Percentiles rank a stretch among this genome's conserved stretches.
These are phyloP conservation scores for Drosophila sordidapex DNA, from an alignment of 2,888 invertebrate genomes.

Conservation along the genomic window DNA sequence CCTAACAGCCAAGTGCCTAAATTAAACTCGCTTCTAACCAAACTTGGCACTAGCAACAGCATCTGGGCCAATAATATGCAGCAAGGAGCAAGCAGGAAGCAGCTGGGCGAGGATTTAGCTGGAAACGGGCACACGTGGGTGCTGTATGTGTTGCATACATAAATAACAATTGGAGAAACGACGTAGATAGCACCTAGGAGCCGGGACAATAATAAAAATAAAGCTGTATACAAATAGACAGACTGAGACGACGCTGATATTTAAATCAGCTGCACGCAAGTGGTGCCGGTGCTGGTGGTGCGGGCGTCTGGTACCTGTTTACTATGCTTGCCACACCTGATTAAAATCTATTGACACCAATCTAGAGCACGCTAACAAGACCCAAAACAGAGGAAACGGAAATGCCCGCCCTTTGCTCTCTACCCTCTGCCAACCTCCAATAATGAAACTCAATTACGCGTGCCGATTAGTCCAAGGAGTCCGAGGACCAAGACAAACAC, in stretches of 20 bases:
- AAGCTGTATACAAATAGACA: slow-evolving; percentile 44
- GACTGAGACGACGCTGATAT: slow-evolving; percentile 55
- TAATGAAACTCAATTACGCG: slow-evolving; percentile 75
- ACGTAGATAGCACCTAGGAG: slow-evolving; percentile 28
- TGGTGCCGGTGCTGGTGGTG: background rate
- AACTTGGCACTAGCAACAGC: slow-evolving; percentile 27
- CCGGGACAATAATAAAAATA: slow-evolving; percentile 42
- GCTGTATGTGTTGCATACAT: slow-evolving; percentile 57
- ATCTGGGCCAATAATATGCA: slow-evolving; percentile 4
- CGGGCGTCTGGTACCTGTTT: slow-evolving; percentile 51
- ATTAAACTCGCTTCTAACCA: slow-evolving; percentile 25
- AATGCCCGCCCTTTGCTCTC: slow-evolving; percentile 28
- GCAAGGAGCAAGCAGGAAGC: background rate
- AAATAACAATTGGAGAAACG: slow-evolving; percentile 65
- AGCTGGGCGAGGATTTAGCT: background rate
- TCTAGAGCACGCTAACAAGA: slow-evolving; percentile 56
- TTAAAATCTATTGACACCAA: slow-evolving; percentile 78
- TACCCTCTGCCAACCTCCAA: slow-evolving; percentile 8
- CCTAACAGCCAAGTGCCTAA: slow-evolving; percentile 35
- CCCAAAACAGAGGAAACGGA: slow-evolving; percentile 42
- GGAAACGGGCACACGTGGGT: slow-evolving; percentile 51
- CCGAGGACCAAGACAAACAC: slow-evolving; percentile 54
- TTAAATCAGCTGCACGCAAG: slow-evolving; percentile 53
- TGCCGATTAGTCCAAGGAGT: slow-evolving; percentile 13
- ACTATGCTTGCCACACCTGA: slow-evolving; percentile 77